phyloP scores from a whole-genome alignment of 2,113 vertebrate genomes.

The Oreotrochilus melanogaster region DNA sequence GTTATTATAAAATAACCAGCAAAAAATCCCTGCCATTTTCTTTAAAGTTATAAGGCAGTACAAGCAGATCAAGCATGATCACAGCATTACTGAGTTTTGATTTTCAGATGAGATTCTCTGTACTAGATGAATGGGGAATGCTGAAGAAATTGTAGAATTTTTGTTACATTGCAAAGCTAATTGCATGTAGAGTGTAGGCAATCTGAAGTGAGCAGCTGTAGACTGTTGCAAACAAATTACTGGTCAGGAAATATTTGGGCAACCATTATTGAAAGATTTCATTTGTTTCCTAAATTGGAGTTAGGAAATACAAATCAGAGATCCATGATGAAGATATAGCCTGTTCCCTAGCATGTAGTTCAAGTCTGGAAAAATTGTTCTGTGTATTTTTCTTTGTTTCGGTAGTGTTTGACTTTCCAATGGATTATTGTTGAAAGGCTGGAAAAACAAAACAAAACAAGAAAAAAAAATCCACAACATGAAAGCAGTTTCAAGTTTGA shows the following conservation, averaged over 20 bases:
- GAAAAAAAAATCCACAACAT: no score
- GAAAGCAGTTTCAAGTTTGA: background rate
- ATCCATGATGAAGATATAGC: background rate
- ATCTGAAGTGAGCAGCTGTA: background rate
- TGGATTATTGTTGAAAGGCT: background rate
- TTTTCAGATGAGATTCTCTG: background rate
- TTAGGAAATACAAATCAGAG: background rate
- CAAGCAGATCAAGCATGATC: background rate
- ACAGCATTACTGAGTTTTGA: background rate
- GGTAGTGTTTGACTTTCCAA: background rate
- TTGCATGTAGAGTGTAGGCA: background rate
- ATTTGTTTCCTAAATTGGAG: background rate
- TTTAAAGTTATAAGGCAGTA: background rate
- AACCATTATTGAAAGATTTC: background rate
- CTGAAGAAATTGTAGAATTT: background rate
- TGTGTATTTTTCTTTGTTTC: background rate
- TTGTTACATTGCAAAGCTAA: background rate
- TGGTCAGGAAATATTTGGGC: background rate
- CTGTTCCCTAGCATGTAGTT: background rate
- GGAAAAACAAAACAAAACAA: no score
- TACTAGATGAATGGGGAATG: background rate
- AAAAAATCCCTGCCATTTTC: background rate
- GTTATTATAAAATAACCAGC: background rate
- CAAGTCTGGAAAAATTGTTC: background rate
- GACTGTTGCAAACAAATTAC: background rate